Conservation (phyloP, 1,140 invertebrate species). For the Protaetia brevitarsis region DNA sequence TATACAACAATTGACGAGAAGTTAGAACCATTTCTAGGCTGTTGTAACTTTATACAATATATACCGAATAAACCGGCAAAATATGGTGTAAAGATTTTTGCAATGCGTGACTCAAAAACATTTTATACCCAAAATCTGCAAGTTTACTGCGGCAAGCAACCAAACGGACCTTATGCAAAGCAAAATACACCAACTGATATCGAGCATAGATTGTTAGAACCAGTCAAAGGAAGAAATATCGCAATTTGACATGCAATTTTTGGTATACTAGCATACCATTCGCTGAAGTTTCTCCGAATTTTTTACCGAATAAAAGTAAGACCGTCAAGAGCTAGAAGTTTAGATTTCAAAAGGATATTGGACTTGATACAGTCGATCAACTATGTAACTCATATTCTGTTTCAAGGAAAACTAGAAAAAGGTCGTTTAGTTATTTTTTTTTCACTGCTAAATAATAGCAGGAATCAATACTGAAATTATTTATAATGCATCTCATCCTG, state of each 20-base stretch:
- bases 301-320: slow-evolving; percentile 29
- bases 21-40: slow-evolving; percentile 19
- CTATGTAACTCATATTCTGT: slow-evolving; percentile 44
- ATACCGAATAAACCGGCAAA: slow-evolving; percentile 25
- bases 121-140: slow-evolving; percentile 34
- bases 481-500: background rate
- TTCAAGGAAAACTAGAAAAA: slow-evolving; percentile 42
- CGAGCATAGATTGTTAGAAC: slow-evolving; percentile 42
- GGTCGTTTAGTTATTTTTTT: slow-evolving; percentile 41
- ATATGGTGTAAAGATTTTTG: slow-evolving; percentile 23
- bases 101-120: slow-evolving; percentile 22
- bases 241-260: slow-evolving; percentile 49
- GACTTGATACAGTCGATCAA: slow-evolving; percentile 48
- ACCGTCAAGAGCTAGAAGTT: slow-evolving; percentile 27
- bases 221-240: slow-evolving; percentile 42
- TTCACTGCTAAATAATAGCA: slow-evolving; percentile 37
- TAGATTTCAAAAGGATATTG: slow-evolving; percentile 35
- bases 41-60: slow-evolving; percentile 21
- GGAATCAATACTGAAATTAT: slow-evolving; percentile 11
- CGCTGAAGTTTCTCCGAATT: slow-evolving; percentile 41
- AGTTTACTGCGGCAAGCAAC: slow-evolving; percentile 44
- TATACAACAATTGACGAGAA: slow-evolving; percentile 23
- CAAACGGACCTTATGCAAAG: slow-evolving; percentile 34
- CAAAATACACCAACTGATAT: slow-evolving; percentile 40
- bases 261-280: slow-evolving; percentile 46